A percentile compares a stretch with the other conserved stretches of the same genome.
phyloP scores from a whole-genome alignment of 2,113 vertebrate genomes.

The Oreochromis niloticus region DNA sequence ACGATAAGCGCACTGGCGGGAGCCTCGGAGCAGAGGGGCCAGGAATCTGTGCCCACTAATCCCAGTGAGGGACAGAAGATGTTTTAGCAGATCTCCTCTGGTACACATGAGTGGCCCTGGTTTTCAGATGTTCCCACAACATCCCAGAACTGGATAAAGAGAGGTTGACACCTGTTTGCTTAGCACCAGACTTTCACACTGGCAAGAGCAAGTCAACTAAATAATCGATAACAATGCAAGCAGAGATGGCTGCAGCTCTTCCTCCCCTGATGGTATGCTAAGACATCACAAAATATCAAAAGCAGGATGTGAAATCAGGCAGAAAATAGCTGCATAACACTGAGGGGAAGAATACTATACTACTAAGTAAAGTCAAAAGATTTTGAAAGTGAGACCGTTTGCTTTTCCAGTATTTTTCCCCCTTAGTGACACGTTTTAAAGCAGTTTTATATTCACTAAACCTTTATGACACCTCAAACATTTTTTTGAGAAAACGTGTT shows the following conservation, averaged over 20 bases:
- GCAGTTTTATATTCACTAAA: neutral
- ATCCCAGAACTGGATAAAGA: constrained; percentile 66
- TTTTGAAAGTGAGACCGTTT: neutral
- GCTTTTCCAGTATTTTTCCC: neutral
- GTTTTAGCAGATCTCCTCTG: constrained; percentile 72
- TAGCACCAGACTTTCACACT: constrained; percentile 69
- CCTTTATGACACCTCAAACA: neutral
- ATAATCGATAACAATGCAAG: constrained; percentile 72
- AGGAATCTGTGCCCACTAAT: constrained; percentile 66
- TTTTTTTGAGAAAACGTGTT: neutral
- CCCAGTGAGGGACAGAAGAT: constrained; percentile 63
- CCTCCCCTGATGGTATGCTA: constrained; percentile 55
- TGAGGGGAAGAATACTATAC: neutral
- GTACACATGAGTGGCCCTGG: constrained; percentile 54
- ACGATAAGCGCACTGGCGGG: neutral
- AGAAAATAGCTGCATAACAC: constrained; percentile 27
- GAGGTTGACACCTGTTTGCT: constrained; percentile 63
- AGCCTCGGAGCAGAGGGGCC: constrained; percentile 8
- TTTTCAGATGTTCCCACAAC: constrained; percentile 47
- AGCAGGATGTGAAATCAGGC: constrained; percentile 37
- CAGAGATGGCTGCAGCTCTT: constrained; percentile 51
- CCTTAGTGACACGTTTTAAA: neutral
- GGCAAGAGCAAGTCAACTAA: constrained; percentile 65
- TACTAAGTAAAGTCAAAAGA: neutral
- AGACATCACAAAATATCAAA: constrained; percentile 68